Conservation (phyloP, 2,797 vertebrate species). For the Silurus aristotelis region DNA sequence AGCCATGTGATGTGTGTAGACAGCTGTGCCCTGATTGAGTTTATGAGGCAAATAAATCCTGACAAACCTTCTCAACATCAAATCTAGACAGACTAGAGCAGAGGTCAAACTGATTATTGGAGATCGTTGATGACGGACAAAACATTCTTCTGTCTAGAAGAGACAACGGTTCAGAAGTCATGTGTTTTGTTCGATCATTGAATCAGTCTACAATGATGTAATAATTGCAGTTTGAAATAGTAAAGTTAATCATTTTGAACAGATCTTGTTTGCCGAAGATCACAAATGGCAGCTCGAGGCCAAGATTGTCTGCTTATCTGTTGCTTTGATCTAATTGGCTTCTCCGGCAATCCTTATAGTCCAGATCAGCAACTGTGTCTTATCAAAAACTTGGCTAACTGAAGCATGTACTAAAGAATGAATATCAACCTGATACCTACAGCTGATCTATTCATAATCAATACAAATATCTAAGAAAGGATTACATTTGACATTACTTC, state of each 20-base stretch:
- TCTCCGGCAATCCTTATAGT: constrained; percentile 24
- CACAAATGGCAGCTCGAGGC: constrained; percentile 25
- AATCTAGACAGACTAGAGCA: constrained; percentile 19
- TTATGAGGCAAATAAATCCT: constrained; percentile 26
- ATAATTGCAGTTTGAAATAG: background rate
- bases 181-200: background rate
- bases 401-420: constrained; percentile 12
- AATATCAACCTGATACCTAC: constrained; percentile 11
- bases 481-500: background rate
- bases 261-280: constrained; percentile 2
- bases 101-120: constrained; percentile 11
- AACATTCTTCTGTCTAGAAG: constrained; percentile 18
- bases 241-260: background rate
- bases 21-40: constrained; percentile 15
- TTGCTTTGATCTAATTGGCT: constrained; percentile 48
- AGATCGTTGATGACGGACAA: constrained; percentile 5
- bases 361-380: constrained; percentile 40
- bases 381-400: constrained; percentile 36
- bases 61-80: constrained; percentile 33
- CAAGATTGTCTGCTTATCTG: constrained; percentile 1
- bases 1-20: constrained; percentile 27
- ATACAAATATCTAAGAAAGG: background rate
- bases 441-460: constrained; percentile 4
- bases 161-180: constrained; percentile 3
- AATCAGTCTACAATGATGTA: background rate